Evolutionary conservation across 1,140 invertebrate species (phyloP).

Genomic region (Dinoponera quadriceps): DNA sequence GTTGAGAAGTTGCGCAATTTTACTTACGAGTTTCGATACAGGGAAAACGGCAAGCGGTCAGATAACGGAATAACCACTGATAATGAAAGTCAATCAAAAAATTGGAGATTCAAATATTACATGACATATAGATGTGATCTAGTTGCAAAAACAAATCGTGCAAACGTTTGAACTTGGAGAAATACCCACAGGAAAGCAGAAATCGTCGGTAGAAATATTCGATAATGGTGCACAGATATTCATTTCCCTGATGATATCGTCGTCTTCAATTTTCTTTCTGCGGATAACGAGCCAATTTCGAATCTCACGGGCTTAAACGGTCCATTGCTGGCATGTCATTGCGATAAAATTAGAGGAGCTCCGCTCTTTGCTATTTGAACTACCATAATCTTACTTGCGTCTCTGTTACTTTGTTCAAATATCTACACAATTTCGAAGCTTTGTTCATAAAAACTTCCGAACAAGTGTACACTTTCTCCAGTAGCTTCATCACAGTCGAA

Average conservation of each 20-base stretch:
- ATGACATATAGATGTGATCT: no score
- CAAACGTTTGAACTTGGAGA: constrained; percentile 32
- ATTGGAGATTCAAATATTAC: no score
- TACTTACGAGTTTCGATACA: neutral
- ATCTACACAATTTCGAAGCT: neutral
- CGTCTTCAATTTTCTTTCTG: constrained; percentile 43
- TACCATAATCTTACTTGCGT: neutral
- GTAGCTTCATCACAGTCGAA: neutral
- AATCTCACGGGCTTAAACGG: neutral
- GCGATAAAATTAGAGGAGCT: neutral
- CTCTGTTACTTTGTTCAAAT: neutral
- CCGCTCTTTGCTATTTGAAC: neutral
- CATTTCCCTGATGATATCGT: constrained; percentile 24
- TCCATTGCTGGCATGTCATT: constrained; percentile 3
- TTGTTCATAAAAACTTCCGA: neutral
- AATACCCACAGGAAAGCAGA: constrained; percentile 28
- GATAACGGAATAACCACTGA: neutral
- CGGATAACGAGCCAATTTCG: constrained; percentile 34
- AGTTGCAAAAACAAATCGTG: neutral
- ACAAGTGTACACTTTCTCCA: neutral
- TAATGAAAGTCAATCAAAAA: neutral
- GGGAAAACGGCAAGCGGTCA: neutral
- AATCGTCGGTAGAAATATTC: constrained; percentile 59
- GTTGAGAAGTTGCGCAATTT: neutral
- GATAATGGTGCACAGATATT: constrained; percentile 37